These are phyloP conservation scores for Dallia pectoralis DNA, from an alignment of 2,797 vertebrate genomes.

Conservation along the genomic window DNA sequence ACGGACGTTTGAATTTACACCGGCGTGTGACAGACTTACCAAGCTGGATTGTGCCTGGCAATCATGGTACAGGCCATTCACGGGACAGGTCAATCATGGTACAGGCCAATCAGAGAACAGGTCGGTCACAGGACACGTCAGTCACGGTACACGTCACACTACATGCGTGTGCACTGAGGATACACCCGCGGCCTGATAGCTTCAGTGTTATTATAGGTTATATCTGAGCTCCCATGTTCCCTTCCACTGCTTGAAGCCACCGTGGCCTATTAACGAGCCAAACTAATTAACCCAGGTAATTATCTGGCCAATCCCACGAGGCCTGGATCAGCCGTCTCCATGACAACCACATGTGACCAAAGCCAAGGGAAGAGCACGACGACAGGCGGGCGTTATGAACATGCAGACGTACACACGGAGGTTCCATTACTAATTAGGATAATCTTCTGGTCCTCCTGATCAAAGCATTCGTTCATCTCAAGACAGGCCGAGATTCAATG, in stretches of 20 bases:
- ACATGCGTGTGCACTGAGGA: neutral
- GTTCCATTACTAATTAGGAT: slow-evolving; percentile 45
- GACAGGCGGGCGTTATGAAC: neutral
- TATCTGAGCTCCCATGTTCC: slow-evolving; percentile 20
- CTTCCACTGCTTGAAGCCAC: slow-evolving; percentile 36
- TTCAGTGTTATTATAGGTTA: slow-evolving; percentile 21
- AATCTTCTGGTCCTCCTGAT: slow-evolving; percentile 51
- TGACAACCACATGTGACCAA: slow-evolving; percentile 32
- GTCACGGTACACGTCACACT: too few species aligned
- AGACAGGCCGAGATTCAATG: slow-evolving; percentile 3
- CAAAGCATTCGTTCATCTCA: slow-evolving; percentile 53
- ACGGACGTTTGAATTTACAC: too few species aligned
- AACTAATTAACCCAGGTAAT: slow-evolving; percentile 73
- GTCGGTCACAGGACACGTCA: too few species aligned
- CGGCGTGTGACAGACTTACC: too few species aligned
- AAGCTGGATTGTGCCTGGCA: too few species aligned
- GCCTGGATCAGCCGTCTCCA: slow-evolving; percentile 34
- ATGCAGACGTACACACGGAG: neutral
- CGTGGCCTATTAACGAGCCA: slow-evolving; percentile 57
- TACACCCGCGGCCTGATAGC: slow-evolving; percentile 34
- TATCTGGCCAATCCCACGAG: slow-evolving; percentile 58
- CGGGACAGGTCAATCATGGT: too few species aligned
- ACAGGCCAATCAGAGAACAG: too few species aligned
- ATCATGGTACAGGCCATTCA: too few species aligned
- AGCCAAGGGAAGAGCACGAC: slow-evolving; percentile 17